Percentiles rank a stretch among this genome's conserved stretches.
These are phyloP conservation scores for Poicephalus meyeri DNA, from an alignment of 2,113 vertebrate species.

Conservation along the genomic window DNA sequence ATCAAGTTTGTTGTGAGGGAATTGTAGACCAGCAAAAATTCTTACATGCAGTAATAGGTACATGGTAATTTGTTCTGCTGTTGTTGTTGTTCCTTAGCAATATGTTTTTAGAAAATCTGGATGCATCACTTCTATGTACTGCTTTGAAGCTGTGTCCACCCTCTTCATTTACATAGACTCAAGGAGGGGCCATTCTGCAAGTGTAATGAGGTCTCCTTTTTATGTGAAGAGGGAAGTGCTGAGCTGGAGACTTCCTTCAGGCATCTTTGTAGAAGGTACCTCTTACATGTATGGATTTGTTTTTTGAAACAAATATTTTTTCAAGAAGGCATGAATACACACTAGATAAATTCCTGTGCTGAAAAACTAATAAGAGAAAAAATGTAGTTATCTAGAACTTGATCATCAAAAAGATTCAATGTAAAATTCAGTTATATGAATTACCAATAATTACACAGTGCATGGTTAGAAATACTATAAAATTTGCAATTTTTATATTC, in stretches of 20 bases:
- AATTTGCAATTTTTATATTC: neutral
- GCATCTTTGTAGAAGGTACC: neutral
- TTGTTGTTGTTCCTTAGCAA: neutral
- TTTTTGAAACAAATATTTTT: neutral
- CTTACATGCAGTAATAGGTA: neutral
- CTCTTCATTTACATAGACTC: neutral
- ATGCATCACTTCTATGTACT: neutral
- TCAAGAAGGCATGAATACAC: neutral
- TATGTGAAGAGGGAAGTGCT: neutral
- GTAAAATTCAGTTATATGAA: neutral
- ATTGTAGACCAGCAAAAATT: neutral
- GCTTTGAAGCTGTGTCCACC: neutral
- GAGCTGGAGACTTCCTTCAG: neutral
- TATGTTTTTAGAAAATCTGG: neutral
- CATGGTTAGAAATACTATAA: neutral
- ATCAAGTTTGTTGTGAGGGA: neutral
- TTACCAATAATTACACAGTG: neutral
- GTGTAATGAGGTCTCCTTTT: neutral
- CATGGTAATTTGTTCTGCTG: neutral
- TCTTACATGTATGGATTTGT: neutral
- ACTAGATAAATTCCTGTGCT: neutral
- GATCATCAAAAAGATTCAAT: neutral
- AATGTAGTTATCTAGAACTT: neutral
- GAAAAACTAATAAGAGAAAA: neutral
- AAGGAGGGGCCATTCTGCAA: neutral